Conservation (phyloP, 2,797 vertebrate species). For the Galagoides demidoff region DNA sequence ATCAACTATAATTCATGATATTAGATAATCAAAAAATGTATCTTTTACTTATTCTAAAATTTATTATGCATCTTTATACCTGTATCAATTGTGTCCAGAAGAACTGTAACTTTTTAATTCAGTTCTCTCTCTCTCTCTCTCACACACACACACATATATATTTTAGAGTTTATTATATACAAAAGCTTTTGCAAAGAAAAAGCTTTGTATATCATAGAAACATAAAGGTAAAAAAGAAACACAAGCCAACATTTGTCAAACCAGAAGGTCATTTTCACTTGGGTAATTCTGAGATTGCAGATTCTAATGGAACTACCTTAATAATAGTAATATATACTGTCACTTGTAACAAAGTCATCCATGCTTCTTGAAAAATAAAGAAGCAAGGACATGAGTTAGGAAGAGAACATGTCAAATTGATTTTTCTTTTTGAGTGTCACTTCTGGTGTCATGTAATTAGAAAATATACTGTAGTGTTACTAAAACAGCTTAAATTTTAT, state of each 20-base stretch:
- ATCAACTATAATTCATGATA: slow-evolving; percentile 21
- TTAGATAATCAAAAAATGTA: background rate
- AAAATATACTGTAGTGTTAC: background rate
- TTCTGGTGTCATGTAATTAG: background rate
- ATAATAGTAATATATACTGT: background rate
- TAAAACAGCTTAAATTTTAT: background rate
- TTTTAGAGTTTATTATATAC: background rate
- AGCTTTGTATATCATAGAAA: background rate
- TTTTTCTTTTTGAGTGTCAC: background rate
- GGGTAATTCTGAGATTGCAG: background rate
- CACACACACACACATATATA: background rate
- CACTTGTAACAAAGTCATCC: background rate
- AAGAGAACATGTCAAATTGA: background rate
- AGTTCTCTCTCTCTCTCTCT: background rate
- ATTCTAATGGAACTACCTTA: background rate
- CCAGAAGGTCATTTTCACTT: background rate
- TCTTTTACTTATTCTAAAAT: slow-evolving; percentile 8
- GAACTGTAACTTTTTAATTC: background rate
- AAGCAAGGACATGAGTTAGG: background rate
- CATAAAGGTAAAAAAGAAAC: background rate
- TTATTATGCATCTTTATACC: background rate
- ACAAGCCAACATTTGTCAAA: background rate
- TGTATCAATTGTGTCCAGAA: background rate
- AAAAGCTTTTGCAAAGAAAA: background rate
- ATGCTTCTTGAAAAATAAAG: background rate